phyloP scores from a whole-genome alignment of 1,140 invertebrate genomes.

The Formica selysi region DNA sequence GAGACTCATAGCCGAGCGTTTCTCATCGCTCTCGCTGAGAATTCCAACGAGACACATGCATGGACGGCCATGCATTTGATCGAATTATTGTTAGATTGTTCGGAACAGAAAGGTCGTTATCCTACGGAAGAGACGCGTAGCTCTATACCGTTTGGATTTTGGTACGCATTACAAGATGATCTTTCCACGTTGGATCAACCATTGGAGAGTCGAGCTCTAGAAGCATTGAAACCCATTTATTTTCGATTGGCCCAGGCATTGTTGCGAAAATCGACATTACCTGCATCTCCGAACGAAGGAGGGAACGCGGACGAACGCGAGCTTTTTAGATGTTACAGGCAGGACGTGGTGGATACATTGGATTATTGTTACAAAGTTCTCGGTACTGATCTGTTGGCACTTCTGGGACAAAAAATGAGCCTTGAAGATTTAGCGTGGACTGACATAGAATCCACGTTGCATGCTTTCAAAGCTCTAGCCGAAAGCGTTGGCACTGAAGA shows the following conservation, averaged over 20 bases:
- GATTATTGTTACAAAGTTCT: conserved; percentile 95
- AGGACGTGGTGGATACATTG: conserved; percentile 96
- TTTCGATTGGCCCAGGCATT: conserved; percentile 89
- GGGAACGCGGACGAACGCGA: conserved; percentile 92
- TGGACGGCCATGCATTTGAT: conserved; percentile 86
- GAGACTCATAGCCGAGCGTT: conserved; percentile 80
- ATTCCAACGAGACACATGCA: conserved; percentile 81
- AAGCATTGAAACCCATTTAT: conserved; percentile 89
- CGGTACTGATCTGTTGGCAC: conserved; percentile 89
- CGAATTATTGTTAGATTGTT: conserved; percentile 90
- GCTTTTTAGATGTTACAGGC: conserved; percentile 95
- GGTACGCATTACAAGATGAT: conserved; percentile 95
- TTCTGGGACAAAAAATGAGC: conserved; percentile 88
- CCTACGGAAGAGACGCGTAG: conserved; percentile 88
- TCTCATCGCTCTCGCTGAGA: conserved; percentile 79
- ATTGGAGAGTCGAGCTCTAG: conserved; percentile 84
- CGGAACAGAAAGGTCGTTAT: conserved; percentile 82
- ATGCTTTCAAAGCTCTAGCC: conserved; percentile 93
- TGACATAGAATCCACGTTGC: conserved; percentile 92
- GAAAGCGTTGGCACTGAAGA: conserved; percentile 91
- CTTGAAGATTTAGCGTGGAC: conserved; percentile 87
- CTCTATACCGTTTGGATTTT: conserved; percentile 94
- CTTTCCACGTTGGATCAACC: conserved; percentile 87
- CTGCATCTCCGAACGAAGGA: conserved; percentile 77
- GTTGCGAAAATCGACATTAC: conserved; percentile 89